Conservation (phyloP, 2,113 vertebrate species). For the Ciconia maguari region DNA sequence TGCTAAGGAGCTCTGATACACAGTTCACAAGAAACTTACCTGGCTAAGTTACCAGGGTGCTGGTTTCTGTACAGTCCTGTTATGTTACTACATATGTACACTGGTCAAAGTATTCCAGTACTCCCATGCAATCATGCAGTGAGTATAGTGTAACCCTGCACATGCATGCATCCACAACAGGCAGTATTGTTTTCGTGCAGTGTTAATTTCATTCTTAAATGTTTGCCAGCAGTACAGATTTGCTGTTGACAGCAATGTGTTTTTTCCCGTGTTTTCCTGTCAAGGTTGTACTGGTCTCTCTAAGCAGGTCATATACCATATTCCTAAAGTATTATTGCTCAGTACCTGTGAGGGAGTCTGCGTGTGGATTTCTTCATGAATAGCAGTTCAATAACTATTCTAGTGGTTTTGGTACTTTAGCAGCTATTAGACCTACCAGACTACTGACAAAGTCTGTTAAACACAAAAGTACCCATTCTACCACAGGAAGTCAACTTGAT, state of each 20-base stretch:
- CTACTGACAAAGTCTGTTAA: not conserved
- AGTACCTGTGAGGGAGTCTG: not conserved
- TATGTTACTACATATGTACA: not conserved
- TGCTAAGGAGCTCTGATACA: not conserved
- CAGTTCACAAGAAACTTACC: not conserved
- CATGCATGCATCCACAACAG: not conserved
- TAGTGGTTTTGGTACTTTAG: not conserved
- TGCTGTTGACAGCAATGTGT: not conserved
- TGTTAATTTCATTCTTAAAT: not conserved
- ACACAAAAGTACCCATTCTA: not conserved
- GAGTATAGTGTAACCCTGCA: not conserved
- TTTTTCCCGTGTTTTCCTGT: not conserved
- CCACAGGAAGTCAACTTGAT: not conserved
- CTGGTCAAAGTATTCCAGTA: not conserved
- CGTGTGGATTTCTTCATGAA: not conserved
- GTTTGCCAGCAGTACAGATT: not conserved
- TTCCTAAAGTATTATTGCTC: not conserved
- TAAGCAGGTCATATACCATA: not conserved
- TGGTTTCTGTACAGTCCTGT: not conserved
- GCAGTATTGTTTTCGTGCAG: fast-evolving
- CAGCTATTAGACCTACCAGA: not conserved
- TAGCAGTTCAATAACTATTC: not conserved
- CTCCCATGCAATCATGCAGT: not conserved
- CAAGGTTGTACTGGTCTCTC: not conserved
- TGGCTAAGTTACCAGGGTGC: not conserved